Conservation (phyloP, 2,797 vertebrate genomes). For the Lithobates sylvaticus region DNA sequence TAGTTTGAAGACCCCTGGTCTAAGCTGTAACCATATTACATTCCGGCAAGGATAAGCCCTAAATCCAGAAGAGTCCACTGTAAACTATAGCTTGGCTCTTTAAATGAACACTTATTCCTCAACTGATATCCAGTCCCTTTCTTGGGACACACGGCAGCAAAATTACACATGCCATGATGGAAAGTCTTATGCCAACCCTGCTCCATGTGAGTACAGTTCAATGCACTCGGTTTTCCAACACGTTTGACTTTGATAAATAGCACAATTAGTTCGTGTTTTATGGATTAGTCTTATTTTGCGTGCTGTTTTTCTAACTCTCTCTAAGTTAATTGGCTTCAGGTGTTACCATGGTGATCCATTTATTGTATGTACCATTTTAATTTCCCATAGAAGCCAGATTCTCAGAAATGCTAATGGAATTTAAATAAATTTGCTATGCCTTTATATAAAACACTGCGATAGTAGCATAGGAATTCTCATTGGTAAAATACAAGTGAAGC, state of each 20-base stretch:
- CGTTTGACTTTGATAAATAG: conserved; percentile 3
- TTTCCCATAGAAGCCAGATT: conserved; percentile 23
- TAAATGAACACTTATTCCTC: no score
- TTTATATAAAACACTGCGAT: neutral
- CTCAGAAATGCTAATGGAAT: conserved; percentile 28
- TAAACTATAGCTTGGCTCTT: no score
- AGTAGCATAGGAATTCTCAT: neutral
- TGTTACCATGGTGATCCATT: conserved; percentile 21
- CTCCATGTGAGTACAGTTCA: neutral
- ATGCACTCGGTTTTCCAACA: neutral
- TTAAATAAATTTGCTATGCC: neutral
- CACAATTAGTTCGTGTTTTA: neutral
- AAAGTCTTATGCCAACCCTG: neutral
- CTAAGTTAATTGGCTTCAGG: conserved; percentile 18
- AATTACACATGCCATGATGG: neutral
- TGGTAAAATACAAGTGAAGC: neutral
- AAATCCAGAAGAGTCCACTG: no score
- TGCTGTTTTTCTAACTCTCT: neutral
- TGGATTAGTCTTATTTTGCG: conserved; percentile 8
- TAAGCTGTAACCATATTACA: no score
- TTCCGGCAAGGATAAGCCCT: no score
- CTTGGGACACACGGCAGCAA: neutral
- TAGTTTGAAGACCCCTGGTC: no score
- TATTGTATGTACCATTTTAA: conserved; percentile 1
- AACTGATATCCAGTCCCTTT: neutral